Evolutionary conservation across 2,888 invertebrate genomes (phyloP).

Genomic region (Hoplodrina blanda): DNA sequence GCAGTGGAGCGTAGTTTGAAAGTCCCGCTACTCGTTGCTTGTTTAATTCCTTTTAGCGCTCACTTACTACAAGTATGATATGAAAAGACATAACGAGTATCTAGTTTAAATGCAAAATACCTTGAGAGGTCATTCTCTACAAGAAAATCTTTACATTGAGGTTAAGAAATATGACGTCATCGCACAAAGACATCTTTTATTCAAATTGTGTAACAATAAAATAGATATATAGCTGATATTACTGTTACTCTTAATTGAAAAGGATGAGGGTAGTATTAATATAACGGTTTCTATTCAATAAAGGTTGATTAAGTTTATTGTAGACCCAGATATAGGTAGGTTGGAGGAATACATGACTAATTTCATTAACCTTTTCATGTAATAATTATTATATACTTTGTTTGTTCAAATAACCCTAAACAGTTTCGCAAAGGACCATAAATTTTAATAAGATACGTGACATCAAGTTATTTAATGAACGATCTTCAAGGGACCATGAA

Average conservation of each 20-base stretch:
- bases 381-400: not conserved
- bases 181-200: too few relatives aligned
- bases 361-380: not conserved
- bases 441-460: conserved; percentile 69
- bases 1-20: conserved; percentile 24
- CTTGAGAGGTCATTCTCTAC: too few relatives aligned
- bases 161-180: too few relatives aligned
- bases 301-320: conserved; percentile 18
- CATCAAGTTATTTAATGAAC: conserved; percentile 65
- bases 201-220: too few relatives aligned
- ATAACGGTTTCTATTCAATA: conserved; percentile 7
- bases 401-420: not conserved
- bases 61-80: conserved; percentile 3
- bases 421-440: conserved; percentile 30
- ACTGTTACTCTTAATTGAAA: conserved; percentile 13
- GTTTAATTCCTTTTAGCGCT: conserved; percentile 39
- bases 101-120: too few relatives aligned
- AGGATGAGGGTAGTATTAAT: conserved; percentile 9
- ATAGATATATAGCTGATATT: conserved; percentile 1
- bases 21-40: conserved; percentile 42
- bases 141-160: too few relatives aligned
- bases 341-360: not conserved
- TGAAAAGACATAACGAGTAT: conserved; percentile 3
- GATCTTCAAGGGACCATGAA: conserved; percentile 57
- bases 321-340: conserved; percentile 8